A percentile compares a stretch with the other conserved stretches of the same genome.
Conservation (phyloP, 2,113 vertebrate genomes). For the Prunella fulvescens region DNA sequence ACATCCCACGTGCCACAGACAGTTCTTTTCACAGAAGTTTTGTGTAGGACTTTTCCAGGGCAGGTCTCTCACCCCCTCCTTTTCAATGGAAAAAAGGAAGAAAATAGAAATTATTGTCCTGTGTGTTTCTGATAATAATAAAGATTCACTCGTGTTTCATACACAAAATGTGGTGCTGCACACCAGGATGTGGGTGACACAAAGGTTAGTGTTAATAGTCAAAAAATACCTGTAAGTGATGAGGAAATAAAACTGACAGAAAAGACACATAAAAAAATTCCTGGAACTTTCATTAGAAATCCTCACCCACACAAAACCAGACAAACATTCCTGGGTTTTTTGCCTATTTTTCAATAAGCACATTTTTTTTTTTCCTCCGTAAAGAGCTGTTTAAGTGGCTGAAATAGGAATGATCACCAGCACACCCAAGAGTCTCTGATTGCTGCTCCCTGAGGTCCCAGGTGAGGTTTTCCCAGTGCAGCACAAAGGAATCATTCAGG, state of each 20-base stretch:
- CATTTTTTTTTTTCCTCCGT: background rate
- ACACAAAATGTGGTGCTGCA: background rate
- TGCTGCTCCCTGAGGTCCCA: background rate
- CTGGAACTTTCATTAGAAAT: background rate
- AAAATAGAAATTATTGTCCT: background rate
- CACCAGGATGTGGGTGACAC: constrained; percentile 21
- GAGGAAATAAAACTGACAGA: background rate
- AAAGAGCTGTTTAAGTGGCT: background rate
- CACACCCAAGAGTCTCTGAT: background rate
- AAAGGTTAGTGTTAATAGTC: background rate
- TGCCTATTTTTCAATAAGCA: background rate
- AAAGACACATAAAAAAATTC: background rate
- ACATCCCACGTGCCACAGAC: background rate
- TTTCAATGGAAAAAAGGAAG: background rate
- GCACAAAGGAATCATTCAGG: background rate
- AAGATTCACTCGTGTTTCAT: background rate
- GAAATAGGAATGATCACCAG: background rate
- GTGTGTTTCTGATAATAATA: background rate
- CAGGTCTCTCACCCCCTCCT: background rate
- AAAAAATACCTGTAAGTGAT: background rate
- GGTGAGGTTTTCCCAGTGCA: background rate
- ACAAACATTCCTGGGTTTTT: background rate
- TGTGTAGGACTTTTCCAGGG: background rate
- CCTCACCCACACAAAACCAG: background rate
- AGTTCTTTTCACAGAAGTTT: background rate